Conservation (phyloP, 2,888 invertebrate genomes). For the Dicycla oo region DNA sequence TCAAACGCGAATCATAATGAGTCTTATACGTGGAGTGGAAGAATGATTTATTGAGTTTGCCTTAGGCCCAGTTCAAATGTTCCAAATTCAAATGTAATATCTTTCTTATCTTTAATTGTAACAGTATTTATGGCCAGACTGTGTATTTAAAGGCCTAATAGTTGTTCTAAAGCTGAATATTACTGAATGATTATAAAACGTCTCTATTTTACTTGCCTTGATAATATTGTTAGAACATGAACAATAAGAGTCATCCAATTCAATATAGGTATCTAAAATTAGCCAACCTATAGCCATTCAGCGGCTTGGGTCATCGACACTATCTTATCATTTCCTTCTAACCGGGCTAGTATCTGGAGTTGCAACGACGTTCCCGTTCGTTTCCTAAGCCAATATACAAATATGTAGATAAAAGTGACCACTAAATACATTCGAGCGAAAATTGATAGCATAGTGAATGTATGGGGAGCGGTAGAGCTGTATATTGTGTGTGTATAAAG, state of each 20-base stretch:
- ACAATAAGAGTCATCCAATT: not conserved
- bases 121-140: too few species aligned
- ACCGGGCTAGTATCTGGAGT: slow-evolving; percentile 29
- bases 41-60: too few species aligned
- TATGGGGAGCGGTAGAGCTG: slow-evolving; percentile 25
- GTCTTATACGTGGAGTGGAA: not conserved
- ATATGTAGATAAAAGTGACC: slow-evolving; percentile 57
- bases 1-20: slow-evolving; percentile 10
- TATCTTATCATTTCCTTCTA: slow-evolving; percentile 52
- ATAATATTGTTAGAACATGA: slow-evolving; percentile 1
- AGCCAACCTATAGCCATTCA: slow-evolving; percentile 14
- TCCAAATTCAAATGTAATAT: too few species aligned
- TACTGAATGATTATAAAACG: too few species aligned
- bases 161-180: too few species aligned
- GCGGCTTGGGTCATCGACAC: slow-evolving; percentile 50
- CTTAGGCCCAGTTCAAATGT: too few species aligned
- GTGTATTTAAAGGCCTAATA: too few species aligned
- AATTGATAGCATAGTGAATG: slow-evolving; percentile 50
- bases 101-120: too few species aligned
- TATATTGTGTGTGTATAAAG: not conserved
- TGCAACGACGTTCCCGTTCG: slow-evolving; percentile 40
- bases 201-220: not conserved
- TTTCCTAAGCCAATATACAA: slow-evolving; percentile 53
- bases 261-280: slow-evolving; percentile 31
- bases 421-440: slow-evolving; percentile 43